Conservation (phyloP, 2,797 vertebrate species). For the Cercopithecus neglectus region DNA sequence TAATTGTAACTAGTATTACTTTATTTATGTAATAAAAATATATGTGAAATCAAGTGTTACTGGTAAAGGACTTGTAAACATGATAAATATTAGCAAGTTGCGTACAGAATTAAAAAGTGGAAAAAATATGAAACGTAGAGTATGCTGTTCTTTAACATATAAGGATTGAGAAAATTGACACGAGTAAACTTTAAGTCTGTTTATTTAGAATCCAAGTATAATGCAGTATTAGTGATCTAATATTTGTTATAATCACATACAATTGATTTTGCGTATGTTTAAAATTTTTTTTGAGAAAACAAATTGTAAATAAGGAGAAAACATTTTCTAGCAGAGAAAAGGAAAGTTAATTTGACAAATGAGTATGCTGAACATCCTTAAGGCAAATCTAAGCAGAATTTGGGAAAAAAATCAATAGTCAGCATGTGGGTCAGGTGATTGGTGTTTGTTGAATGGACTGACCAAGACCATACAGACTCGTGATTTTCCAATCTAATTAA, state of each 20-base stretch:
- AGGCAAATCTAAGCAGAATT: constrained; percentile 89
- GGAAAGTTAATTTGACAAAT: constrained; percentile 84
- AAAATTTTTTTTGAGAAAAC: not conserved
- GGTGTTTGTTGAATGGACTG: constrained; percentile 80
- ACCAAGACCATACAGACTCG: constrained; percentile 70
- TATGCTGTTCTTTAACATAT: not conserved
- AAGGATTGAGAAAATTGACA: constrained; percentile 1
- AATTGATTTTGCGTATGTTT: not conserved
- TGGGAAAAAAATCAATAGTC: constrained; percentile 88
- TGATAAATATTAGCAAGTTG: not conserved
- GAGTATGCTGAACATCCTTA: constrained; percentile 77
- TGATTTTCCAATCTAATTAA: constrained; percentile 85
- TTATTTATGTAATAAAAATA: constrained; percentile 21
- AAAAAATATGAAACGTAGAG: not conserved
- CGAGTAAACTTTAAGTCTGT: not conserved
- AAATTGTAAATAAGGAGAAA: not conserved
- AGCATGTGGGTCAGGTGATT: constrained; percentile 85
- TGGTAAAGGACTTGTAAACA: not conserved
- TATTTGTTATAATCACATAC: not conserved
- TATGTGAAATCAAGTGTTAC: not conserved
- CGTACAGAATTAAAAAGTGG: not conserved
- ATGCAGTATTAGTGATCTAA: not conserved
- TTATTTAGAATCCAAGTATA: not conserved
- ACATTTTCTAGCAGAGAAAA: constrained; percentile 78
- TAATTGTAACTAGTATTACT: not conserved